Evolutionary conservation across 2,888 invertebrate genomes (phyloP).

Genomic region (Melolontha melolontha): DNA sequence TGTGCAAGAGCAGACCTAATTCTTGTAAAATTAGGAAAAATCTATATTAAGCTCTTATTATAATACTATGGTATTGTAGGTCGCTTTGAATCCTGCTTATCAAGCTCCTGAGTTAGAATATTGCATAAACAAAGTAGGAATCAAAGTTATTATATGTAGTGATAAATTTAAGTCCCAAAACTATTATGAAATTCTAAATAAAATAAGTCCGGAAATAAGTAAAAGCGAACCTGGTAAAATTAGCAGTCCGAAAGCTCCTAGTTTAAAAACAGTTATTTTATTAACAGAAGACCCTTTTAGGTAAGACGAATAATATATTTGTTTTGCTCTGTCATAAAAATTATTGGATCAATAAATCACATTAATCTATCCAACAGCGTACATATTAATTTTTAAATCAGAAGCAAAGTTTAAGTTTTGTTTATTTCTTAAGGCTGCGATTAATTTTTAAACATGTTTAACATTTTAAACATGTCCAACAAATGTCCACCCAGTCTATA

Average conservation of each 20-base stretch:
- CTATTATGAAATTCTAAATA: constrained; percentile 74
- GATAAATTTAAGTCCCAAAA: constrained; percentile 73
- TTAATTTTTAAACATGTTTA: no score
- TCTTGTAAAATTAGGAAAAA: constrained; percentile 67
- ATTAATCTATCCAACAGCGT: no score
- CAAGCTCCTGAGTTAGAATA: constrained; percentile 77
- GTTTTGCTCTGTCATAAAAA: neutral
- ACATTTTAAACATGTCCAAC: no score
- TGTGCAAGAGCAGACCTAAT: constrained; percentile 79
- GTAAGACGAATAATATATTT: constrained; percentile 66
- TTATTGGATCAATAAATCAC: no score
- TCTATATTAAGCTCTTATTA: constrained; percentile 16
- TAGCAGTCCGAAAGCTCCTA: constrained; percentile 61
- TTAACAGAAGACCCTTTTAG: constrained; percentile 67
- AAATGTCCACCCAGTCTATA: no score
- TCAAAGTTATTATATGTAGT: constrained; percentile 76
- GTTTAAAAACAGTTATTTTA: constrained; percentile 71
- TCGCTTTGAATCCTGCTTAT: constrained; percentile 83
- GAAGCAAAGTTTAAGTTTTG: no score
- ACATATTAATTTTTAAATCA: no score
- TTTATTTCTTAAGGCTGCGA: no score
- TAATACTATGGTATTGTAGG: constrained; percentile 64
- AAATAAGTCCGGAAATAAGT: constrained; percentile 72
- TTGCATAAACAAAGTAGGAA: constrained; percentile 77
- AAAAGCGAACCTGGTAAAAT: constrained; percentile 66